Conservation (phyloP, 1,140 invertebrate species). For the Caenorhabditis remanei region DNA sequence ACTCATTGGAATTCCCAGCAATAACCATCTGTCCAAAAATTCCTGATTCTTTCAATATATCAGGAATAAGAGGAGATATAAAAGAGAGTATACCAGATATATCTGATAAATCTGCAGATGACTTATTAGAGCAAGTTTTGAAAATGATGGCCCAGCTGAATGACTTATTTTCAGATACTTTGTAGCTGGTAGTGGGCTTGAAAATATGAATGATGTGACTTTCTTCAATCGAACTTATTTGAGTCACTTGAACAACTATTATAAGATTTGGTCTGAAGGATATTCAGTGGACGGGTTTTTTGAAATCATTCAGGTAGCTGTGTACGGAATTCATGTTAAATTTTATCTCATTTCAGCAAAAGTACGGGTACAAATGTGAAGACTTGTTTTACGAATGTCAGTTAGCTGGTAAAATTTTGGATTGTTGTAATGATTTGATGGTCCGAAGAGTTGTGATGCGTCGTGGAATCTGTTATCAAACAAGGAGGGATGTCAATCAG, state of each 20-base stretch:
- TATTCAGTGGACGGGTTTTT: constrained; percentile 69
- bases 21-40: constrained; percentile 75
- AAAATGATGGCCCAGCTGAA: neutral
- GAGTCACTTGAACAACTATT: constrained; percentile 66
- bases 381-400: constrained; percentile 74
- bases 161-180: constrained; percentile 64
- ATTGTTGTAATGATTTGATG: constrained; percentile 73
- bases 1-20: constrained; percentile 70
- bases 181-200: constrained; percentile 73
- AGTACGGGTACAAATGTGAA: constrained; percentile 75
- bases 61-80: constrained; percentile 70
- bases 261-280: constrained; percentile 71
- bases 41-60: constrained; percentile 75
- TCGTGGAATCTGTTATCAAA: constrained; percentile 75
- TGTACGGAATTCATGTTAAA: neutral
- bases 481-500: constrained; percentile 71
- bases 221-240: constrained; percentile 73
- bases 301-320: constrained; percentile 65
- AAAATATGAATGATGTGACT: constrained; percentile 71
- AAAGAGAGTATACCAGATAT: constrained; percentile 64
- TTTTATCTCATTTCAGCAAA: constrained; percentile 64
- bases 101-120: constrained; percentile 52
- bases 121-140: constrained; percentile 38
- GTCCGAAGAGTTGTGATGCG: constrained; percentile 70
- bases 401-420: constrained; percentile 70